Conservation (phyloP, 2,113 vertebrate genomes). For the Etheostoma spectabile region DNA sequence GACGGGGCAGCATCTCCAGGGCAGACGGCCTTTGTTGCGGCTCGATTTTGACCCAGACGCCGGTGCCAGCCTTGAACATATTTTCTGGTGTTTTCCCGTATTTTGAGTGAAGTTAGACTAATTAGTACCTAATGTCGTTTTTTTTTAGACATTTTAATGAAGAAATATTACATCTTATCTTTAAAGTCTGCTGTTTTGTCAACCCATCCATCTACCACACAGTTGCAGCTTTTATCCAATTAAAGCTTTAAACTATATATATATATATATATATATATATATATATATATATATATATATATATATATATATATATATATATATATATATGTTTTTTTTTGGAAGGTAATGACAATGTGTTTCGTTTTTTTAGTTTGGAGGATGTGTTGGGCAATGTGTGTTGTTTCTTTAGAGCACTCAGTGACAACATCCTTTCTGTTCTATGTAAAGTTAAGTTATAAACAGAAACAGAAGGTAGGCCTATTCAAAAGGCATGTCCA, state of each 20-base stretch:
- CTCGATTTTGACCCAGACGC: too few relatives aligned
- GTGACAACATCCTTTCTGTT: conserved; percentile 7
- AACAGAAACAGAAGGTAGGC: conserved; percentile 1
- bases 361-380: neutral
- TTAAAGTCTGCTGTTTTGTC: neutral
- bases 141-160: too few relatives aligned
- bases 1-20: too few relatives aligned
- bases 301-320: neutral
- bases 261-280: neutral
- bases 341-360: neutral
- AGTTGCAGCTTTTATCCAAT: neutral
- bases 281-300: neutral
- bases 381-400: neutral
- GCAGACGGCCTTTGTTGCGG: too few relatives aligned
- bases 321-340: neutral
- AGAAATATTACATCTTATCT: too few relatives aligned
- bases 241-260: neutral
- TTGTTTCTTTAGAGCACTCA: conserved; percentile 8
- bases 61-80: too few relatives aligned
- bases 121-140: too few relatives aligned
- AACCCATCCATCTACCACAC: neutral
- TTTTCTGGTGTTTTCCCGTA: too few relatives aligned
- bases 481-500: conserved; percentile 44
- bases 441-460: conserved; percentile 29
- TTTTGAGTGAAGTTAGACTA: too few relatives aligned